Conservation (phyloP, 2,888 invertebrate genomes). For the Copidosoma aretas region DNA sequence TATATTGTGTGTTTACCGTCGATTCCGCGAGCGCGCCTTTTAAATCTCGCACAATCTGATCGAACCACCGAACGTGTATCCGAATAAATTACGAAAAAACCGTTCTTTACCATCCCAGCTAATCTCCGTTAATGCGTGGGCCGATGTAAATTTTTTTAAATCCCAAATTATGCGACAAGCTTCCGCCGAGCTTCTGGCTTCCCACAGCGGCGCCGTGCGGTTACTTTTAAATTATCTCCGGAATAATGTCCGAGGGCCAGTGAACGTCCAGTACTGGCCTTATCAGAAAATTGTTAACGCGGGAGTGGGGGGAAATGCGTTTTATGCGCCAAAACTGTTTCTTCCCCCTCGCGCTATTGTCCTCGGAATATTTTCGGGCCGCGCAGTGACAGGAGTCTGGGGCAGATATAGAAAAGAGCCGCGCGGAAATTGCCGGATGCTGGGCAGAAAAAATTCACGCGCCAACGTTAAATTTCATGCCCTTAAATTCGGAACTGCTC, state of each 20-base stretch:
- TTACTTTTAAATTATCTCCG: neutral
- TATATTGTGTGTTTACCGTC: no score
- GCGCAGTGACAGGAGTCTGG: conserved; percentile 1
- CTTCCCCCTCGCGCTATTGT: neutral
- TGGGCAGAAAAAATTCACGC: no score
- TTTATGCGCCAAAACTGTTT: conserved; percentile 6
- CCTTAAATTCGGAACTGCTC: no score
- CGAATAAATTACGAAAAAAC: no score
- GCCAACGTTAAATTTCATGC: no score
- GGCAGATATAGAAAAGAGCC: conserved; percentile 1
- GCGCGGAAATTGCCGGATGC: neutral
- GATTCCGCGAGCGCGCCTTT: neutral
- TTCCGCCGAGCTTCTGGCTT: neutral
- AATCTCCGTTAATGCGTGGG: no score
- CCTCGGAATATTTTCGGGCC: neutral
- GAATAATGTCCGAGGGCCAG: neutral
- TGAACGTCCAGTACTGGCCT: conserved; percentile 12
- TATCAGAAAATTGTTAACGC: conserved; percentile 18
- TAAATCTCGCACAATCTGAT: no score
- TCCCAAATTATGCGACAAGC: no score
- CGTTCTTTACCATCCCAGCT: no score
- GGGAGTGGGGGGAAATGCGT: no score
- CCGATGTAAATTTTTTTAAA: no score
- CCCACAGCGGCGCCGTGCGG: neutral
- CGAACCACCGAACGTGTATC: no score